Evolutionary conservation across 1,140 invertebrate species (phyloP).

Genomic region (Spodoptera frugiperda): DNA sequence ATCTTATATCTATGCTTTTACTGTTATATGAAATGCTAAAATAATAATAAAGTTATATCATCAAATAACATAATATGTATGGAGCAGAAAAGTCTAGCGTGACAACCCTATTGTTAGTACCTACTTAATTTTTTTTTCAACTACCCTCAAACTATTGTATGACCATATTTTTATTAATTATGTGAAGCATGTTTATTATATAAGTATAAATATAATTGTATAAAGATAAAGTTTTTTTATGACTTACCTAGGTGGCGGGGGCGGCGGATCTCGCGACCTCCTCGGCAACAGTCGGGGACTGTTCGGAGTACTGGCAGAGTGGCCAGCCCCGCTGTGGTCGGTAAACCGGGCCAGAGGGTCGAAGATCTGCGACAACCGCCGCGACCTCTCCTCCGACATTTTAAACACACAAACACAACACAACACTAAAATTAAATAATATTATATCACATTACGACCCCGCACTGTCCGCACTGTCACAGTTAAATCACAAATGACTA

Average conservation of each 20-base stretch:
- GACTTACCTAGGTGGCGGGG: constrained; percentile 86
- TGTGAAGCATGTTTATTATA: no score
- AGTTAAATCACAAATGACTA: constrained; percentile 73
- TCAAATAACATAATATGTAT: no score
- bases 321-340: constrained; percentile 86
- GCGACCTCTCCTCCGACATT: constrained; percentile 88
- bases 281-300: constrained; percentile 90
- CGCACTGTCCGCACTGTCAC: constrained; percentile 63
- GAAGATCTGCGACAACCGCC: constrained; percentile 92
- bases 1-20: no score
- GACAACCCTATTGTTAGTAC: no score
- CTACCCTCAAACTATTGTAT: no score
- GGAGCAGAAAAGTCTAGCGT: no score
- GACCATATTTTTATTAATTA: no score
- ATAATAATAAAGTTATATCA: no score
- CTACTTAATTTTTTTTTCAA: not conserved
- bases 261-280: constrained; percentile 82
- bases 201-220: no score
- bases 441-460: constrained; percentile 76
- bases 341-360: constrained; percentile 91
- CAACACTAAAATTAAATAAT: constrained; percentile 57
- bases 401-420: constrained; percentile 73
- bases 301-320: constrained; percentile 88
- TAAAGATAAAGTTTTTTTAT: no score
- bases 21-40: no score